Conservation (phyloP, 30 jellyfish, hydroid and myxozoan genomes). For the Hydra vulgaris region DNA sequence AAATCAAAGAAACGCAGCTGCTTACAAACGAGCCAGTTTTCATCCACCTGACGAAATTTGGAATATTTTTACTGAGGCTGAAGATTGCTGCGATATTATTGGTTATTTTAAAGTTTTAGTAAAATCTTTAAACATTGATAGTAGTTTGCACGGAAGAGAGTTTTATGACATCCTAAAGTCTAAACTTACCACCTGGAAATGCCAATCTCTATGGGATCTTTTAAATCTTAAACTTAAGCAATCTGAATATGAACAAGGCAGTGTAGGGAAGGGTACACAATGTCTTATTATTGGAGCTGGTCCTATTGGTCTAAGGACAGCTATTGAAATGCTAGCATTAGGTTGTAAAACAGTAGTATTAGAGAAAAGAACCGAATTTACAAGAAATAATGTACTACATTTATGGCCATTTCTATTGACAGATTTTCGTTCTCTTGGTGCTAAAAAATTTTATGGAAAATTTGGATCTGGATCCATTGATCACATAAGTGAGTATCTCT, state of each 20-base stretch:
- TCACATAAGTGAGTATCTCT: slow-evolving; percentile 63
- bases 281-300: slow-evolving; percentile 82
- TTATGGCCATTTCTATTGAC: slow-evolving; percentile 86
- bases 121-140: slow-evolving; percentile 27
- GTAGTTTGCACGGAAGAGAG: slow-evolving; percentile 26
- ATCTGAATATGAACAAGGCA: slow-evolving; percentile 68
- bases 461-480: slow-evolving; percentile 93
- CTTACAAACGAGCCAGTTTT: too few species aligned
- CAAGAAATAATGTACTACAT: slow-evolving; percentile 78
- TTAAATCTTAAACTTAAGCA: slow-evolving; percentile 59
- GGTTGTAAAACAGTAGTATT: slow-evolving; percentile 81
- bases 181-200: slow-evolving; percentile 69
- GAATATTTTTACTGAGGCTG: too few species aligned
- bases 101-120: too few species aligned
- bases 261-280: slow-evolving; percentile 34
- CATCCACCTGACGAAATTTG: too few species aligned
- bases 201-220: slow-evolving; percentile 90
- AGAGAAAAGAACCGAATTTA: slow-evolving; percentile 62
- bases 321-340: slow-evolving; percentile 68
- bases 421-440: slow-evolving; percentile 84
- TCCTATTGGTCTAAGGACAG: slow-evolving; percentile 89
- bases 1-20: too few species aligned
- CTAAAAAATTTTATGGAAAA: slow-evolving; percentile 85
- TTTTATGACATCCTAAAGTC: slow-evolving; percentile 46
- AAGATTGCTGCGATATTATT: too few species aligned